Evolutionary conservation across 2,888 invertebrate genomes (phyloP), one percentile per base, ranked within the genome.

Genomic region (Xylocampa areola): DNA sequence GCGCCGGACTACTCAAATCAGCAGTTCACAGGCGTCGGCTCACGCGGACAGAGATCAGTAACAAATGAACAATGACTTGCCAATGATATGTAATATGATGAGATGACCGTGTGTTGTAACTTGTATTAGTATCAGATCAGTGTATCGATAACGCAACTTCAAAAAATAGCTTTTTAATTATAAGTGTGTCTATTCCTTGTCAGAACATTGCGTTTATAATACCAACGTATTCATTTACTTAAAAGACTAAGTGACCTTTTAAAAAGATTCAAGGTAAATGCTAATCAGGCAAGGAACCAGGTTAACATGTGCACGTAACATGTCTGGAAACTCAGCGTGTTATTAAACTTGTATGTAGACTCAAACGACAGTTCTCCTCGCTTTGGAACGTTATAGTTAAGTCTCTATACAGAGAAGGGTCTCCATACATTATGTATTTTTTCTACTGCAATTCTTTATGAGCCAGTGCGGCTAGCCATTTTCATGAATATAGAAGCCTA

Each of bases 341-440:
- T 32, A 47, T 55, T 41, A 65, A 57, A 55, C 23, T 64, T 49
- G 29, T 48, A 29, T 21, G 19, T 16, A 27, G 35, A 32, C 30
- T 19, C 32, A 29, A 13, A 27, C 27, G 13, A 17, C 11, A 57
- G 64, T 55, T 27, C 44, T 30, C 32, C 41, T 14, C 6, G 11
- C 39, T 32, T 16, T 14, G 27, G 32, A 40, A 59, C 47, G 65
- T 65, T 64, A 59, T 51, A 59, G 39, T 63, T 64, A 35, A 63
- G 57, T 45, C 57, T 45, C 44, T 4, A 35, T 36, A 21, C 29
- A 25, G 48, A 39, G 16, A 29, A 25, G 30, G 25, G 41, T 23
- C 32, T 32, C 45, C 37, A 68, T 68, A 51, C 68, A 68, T 68
- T 45, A 68, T 58, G 47, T 51, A 68, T 68, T 47, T 55, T 23